Conservation (phyloP, 2,797 vertebrate species). For the Lophotriccus pileatus region DNA sequence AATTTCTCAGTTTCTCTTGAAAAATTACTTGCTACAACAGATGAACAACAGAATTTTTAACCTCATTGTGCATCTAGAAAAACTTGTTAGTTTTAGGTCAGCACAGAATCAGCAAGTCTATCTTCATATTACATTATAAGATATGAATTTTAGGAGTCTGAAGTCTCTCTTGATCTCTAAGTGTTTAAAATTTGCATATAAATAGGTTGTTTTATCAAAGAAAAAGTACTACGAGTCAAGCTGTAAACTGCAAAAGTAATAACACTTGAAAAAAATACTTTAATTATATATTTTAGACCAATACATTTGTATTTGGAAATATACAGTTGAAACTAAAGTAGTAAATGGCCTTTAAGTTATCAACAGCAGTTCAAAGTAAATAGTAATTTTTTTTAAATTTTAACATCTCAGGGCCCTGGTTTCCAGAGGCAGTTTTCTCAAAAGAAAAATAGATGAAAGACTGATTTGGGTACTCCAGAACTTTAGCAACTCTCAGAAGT, state of each 20-base stretch:
- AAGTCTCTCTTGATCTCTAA: not conserved
- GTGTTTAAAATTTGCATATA: not conserved
- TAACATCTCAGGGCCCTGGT: not conserved
- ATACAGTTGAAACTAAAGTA: not conserved
- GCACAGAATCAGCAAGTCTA: not conserved
- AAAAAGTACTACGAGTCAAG: not conserved
- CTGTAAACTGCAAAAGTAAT: not conserved
- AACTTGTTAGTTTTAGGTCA: not conserved
- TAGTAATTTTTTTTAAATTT: not conserved
- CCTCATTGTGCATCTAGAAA: not conserved
- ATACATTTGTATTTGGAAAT: not conserved
- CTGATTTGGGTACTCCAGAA: not conserved
- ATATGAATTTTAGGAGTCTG: not conserved
- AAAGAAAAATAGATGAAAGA: not conserved
- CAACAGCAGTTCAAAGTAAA: not conserved
- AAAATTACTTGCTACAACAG: not conserved
- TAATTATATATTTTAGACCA: not conserved
- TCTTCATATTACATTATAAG: not conserved
- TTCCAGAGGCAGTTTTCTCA: not conserved
- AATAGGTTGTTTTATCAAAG: not conserved
- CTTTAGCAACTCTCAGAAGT: not conserved
- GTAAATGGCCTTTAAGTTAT: not conserved
- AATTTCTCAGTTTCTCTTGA: not conserved
- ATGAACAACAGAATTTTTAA: not conserved
- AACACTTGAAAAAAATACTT: not conserved